Evolutionary conservation across 2,797 vertebrate genomes (phyloP), one percentile per base, ranked within the genome.

Genomic region (Gymnoscopelus braueri): DNA sequence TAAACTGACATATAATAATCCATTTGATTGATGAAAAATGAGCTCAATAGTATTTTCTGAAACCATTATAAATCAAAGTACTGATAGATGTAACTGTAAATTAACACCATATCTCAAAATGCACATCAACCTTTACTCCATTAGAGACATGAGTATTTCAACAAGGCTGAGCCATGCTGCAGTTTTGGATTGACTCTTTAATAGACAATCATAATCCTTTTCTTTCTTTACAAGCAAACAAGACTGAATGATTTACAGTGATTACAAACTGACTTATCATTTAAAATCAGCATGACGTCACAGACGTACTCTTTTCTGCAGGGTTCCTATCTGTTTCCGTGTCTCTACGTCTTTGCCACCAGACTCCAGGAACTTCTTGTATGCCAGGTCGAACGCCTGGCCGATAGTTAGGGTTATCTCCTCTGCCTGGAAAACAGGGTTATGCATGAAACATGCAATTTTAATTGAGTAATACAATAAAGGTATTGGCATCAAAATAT

Each of bases 291-390:
- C 39, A 44, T 44, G 39, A 5, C 5, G 26, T 29, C 26, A 29
- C 26, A 29, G 26, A 85, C 96, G 78, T 91, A 99, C 98, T 94
- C 96, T 93, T 91, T 97, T 98, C 91, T 99, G 97, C 65, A 99
- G 92, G 53, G 85, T 95, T 77, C 97, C 96, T 57, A 99, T 98
- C 93, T 99, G 98, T 90, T 99, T 99, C 88, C 98, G 94, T 47
- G 97, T 97, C 79, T 99, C 98, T 73, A 99, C 97, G 44, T 99
- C 98, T 93, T 99, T 98, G 83, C 97, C 98, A 83, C 98, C 97
- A 0, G 98, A 98, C 88, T 99, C 98, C 86, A 99, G 92, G 86
- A 99, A 99, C 89, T 99, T 99, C 91, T 97, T 98, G 89, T 99
- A 99, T 60, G 98, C 98, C 89, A 99, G 90, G 89, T 99, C 97